Evolutionary conservation across 92 coral and sea anemone species (phyloP).

Genomic region (Parazoanthus darwini): DNA sequence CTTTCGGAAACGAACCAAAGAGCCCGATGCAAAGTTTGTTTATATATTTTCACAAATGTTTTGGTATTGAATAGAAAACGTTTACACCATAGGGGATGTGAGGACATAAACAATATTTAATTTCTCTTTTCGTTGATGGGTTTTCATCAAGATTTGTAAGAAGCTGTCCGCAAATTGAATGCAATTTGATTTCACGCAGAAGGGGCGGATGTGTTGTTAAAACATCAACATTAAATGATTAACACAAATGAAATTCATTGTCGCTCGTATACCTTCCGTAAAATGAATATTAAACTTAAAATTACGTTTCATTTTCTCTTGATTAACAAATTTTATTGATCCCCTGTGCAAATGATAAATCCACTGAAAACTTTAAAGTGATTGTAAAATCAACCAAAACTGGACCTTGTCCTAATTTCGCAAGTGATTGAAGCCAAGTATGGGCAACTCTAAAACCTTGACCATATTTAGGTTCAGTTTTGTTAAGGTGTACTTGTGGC

Average conservation of each 20-base stretch:
- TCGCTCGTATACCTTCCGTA: neutral
- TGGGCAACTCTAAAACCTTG: neutral
- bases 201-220: conserved; percentile 22
- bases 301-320: neutral
- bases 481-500: neutral
- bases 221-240: neutral
- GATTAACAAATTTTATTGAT: neutral
- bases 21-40: conserved; percentile 19
- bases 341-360: neutral
- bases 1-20: conserved; percentile 39
- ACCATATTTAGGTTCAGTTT: neutral
- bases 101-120: conserved; percentile 3
- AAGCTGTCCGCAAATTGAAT: conserved; percentile 24
- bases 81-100: conserved; percentile 10
- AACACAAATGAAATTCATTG: neutral
- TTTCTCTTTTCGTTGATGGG: neutral
- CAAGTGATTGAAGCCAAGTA: neutral
- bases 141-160: neutral
- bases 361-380: neutral
- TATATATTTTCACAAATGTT: conserved; percentile 23
- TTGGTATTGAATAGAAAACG: conserved; percentile 29
- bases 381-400: neutral
- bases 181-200: conserved; percentile 7
- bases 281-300: neutral
- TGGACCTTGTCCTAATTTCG: neutral